A percentile compares a stretch with the other conserved stretches of the same genome.
These are phyloP conservation scores for Steinernema scapterisci DNA, from an alignment of 2,888 invertebrate genomes.

Conservation along the genomic window DNA sequence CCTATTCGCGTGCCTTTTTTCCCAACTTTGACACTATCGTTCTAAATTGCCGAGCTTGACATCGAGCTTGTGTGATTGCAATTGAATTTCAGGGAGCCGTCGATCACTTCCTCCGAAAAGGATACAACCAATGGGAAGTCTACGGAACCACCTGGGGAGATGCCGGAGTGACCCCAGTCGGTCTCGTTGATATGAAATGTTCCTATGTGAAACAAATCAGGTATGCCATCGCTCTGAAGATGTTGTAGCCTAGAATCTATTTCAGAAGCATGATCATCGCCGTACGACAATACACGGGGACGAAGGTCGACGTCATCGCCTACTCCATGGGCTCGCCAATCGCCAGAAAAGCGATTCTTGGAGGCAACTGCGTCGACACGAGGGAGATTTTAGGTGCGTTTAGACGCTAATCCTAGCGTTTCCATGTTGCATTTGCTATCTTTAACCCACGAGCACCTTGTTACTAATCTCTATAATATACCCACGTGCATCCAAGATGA, in stretches of 20 bases:
- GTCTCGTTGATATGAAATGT: conserved; percentile 65
- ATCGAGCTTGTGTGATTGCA: too few species aligned
- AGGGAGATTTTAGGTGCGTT: conserved; percentile 56
- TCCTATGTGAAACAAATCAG: conserved; percentile 64
- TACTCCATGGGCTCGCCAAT: conserved; percentile 67
- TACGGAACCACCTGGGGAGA: conserved; percentile 67
- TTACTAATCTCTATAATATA: too few species aligned
- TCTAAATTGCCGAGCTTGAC: too few species aligned
- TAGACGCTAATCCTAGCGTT: too few species aligned
- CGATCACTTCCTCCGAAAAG: conserved; percentile 50
- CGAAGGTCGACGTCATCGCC: conserved; percentile 63
- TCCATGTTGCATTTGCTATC: too few species aligned
- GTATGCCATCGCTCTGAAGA: conserved; percentile 33
- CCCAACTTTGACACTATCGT: too few species aligned
- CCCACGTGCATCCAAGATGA: too few species aligned
- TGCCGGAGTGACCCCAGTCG: conserved; percentile 61
- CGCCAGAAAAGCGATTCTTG: conserved; percentile 59
- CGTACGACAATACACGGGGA: conserved; percentile 64
- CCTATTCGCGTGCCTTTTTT: too few species aligned
- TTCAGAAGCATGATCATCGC: conserved; percentile 64
- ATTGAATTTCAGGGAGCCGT: conserved; percentile 50
- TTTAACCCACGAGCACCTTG: too few species aligned
- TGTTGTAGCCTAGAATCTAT: background rate
- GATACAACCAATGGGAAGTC: conserved; percentile 57
- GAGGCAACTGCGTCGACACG: conserved; percentile 65